Evolutionary conservation across 2,797 vertebrate genomes (phyloP).

Genomic region (Pyrocephalus nanus): DNA sequence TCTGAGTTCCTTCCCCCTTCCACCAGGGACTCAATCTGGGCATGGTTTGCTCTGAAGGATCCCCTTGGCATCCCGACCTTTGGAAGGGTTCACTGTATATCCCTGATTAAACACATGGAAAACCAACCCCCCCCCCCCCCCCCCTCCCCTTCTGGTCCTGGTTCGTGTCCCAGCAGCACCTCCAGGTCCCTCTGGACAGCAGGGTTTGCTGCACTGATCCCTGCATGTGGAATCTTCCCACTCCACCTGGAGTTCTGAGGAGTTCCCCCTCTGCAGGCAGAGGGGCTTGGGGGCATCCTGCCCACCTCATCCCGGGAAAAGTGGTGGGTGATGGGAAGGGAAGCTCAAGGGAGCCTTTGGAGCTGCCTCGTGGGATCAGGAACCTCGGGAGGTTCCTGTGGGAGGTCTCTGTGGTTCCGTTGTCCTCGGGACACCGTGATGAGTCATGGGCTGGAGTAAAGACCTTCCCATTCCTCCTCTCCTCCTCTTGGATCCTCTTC

Average conservation of each 20-base stretch:
- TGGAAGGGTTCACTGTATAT: not conserved
- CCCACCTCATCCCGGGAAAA: not conserved
- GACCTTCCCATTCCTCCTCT: too few relatives aligned
- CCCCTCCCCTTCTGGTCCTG: not conserved
- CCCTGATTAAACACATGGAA: not conserved
- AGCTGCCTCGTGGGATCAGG: not conserved
- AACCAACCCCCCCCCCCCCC: not conserved
- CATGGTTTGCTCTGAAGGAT: not conserved
- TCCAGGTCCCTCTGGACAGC: too few relatives aligned
- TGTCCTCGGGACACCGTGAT: too few relatives aligned
- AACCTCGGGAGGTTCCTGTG: too few relatives aligned
- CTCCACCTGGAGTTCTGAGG: fast-evolving
- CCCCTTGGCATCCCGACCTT: not conserved
- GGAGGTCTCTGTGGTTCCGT: too few relatives aligned
- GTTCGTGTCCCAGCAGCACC: not conserved
- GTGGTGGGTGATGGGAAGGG: not conserved
- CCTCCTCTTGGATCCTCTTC: too few relatives aligned
- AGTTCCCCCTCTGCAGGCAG: not conserved
- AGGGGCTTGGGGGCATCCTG: not conserved
- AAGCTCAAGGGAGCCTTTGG: not conserved
- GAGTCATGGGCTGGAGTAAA: too few relatives aligned
- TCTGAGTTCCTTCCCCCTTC: not conserved
- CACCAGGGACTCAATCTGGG: not conserved
- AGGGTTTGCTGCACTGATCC: not conserved
- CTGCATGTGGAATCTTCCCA: fast-evolving